These are phyloP conservation scores for Caranx melampygus DNA, from an alignment of 2,113 vertebrate genomes.

Conservation along the genomic window DNA sequence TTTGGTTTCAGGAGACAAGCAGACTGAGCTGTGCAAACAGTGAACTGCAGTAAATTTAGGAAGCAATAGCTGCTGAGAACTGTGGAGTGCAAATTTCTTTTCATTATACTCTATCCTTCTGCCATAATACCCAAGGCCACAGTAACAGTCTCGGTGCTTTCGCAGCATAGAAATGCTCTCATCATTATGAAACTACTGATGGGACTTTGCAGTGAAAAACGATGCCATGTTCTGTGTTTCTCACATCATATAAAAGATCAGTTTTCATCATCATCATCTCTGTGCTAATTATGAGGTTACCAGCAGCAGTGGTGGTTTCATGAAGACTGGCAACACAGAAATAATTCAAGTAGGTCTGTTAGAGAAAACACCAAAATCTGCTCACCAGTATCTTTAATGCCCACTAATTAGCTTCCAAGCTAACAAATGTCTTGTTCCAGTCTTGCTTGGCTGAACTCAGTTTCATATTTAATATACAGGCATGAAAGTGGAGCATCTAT, in stretches of 20 bases:
- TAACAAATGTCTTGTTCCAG: not conserved
- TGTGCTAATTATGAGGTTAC: not conserved
- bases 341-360: not conserved
- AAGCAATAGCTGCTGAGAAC: slow-evolving; percentile 12
- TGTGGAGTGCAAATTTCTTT: slow-evolving; percentile 10
- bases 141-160: not conserved
- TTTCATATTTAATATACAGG: not conserved
- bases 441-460: not conserved
- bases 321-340: not conserved
- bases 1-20: slow-evolving; percentile 60
- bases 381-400: not conserved
- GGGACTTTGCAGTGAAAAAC: not conserved
- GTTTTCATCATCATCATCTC: not conserved
- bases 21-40: slow-evolving; percentile 47
- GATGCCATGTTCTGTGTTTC: not conserved
- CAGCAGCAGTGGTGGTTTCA: not conserved
- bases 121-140: slow-evolving; percentile 20
- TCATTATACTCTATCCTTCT: not conserved
- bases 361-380: not conserved
- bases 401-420: not conserved
- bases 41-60: slow-evolving; percentile 23
- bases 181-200: not conserved
- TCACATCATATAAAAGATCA: not conserved
- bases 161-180: slow-evolving; percentile 6
- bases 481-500: not conserved